Evolutionary conservation across 2,888 invertebrate genomes (phyloP).

Genomic region (Rotaria sp.): DNA sequence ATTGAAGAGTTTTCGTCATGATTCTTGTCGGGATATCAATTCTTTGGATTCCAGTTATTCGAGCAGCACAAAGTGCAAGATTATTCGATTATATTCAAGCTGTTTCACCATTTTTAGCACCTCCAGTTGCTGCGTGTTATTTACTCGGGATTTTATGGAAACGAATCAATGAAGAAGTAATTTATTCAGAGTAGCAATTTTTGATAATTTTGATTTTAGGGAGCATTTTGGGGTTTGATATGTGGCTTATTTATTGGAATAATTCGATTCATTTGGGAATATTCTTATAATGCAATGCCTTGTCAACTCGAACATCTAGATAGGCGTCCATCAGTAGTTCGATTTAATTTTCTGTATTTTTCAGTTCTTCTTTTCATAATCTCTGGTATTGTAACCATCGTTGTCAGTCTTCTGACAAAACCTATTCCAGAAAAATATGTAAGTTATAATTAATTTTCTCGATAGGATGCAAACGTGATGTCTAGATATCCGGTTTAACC

Average conservation of each 20-base stretch:
- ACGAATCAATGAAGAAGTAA: constrained; percentile 59
- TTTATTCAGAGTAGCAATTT: no score
- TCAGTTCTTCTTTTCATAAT: constrained; percentile 37
- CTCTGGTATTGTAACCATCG: constrained; percentile 23
- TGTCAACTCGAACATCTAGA: constrained; percentile 47
- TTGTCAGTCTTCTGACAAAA: constrained; percentile 34
- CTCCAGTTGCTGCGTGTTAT: constrained; percentile 60
- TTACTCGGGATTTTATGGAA: constrained; percentile 58
- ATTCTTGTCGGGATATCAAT: constrained; percentile 50
- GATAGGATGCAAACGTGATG: neutral
- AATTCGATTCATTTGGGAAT: constrained; percentile 58
- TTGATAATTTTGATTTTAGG: no score
- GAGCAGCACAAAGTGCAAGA: constrained; percentile 55
- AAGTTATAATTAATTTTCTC: neutral
- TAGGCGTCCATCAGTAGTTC: constrained; percentile 33
- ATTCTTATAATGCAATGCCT: constrained; percentile 55
- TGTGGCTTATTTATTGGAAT: constrained; percentile 58
- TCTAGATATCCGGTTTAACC: neutral
- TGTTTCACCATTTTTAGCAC: constrained; percentile 59
- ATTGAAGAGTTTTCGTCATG: constrained; percentile 48
- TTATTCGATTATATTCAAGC: constrained; percentile 60
- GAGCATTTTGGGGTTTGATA: constrained; percentile 61
- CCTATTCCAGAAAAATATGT: constrained; percentile 40
- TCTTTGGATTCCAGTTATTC: constrained; percentile 58
- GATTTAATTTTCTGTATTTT: constrained; percentile 39